Conservation (phyloP, 2,113 vertebrate genomes). For the Lepus timidus region DNA sequence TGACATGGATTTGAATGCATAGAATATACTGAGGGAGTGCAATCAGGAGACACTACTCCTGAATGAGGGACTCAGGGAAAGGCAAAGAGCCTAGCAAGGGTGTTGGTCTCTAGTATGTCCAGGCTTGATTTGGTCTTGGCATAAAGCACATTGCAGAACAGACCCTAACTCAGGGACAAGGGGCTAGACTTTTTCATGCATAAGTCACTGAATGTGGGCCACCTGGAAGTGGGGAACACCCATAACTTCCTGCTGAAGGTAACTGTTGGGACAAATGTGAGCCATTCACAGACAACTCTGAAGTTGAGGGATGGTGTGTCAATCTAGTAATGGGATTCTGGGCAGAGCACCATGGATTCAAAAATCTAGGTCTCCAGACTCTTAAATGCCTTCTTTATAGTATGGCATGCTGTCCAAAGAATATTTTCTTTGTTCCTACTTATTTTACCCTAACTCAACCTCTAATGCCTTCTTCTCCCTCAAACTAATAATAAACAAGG, state of each 20-base stretch:
- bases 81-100: background rate
- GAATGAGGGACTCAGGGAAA: background rate
- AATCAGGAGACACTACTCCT: background rate
- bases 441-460: background rate
- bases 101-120: background rate
- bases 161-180: background rate
- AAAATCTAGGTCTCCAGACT: background rate
- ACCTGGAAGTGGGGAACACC: background rate
- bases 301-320: background rate
- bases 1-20: background rate
- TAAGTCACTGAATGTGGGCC: background rate
- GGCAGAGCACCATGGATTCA: background rate
- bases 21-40: background rate
- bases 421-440: background rate
- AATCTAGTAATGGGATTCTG: background rate
- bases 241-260: background rate
- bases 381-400: background rate
- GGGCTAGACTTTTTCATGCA: background rate
- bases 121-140: background rate
- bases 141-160: background rate
- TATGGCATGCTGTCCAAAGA: background rate
- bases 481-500: slow-evolving; percentile 9
- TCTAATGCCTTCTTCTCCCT: background rate
- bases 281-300: background rate
- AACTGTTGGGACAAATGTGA: background rate